phyloP scores from a whole-genome alignment of 2,888 invertebrate genomes.

The Cantharis nigra region DNA sequence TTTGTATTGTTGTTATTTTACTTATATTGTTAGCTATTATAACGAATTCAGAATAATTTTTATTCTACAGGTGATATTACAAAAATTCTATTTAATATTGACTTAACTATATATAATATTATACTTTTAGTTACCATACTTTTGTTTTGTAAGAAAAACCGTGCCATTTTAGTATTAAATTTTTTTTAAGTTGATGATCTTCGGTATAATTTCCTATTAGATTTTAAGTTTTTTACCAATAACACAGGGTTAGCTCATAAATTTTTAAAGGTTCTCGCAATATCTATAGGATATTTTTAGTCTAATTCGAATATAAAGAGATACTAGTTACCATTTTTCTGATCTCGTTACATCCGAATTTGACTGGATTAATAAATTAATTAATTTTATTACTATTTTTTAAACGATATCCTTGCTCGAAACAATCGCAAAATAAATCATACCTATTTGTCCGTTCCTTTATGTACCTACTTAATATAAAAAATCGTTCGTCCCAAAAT shows the following conservation, averaged over 20 bases:
- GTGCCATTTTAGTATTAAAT: slow-evolving; percentile 13
- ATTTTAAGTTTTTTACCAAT: slow-evolving; percentile 34
- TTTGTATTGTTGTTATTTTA: slow-evolving; percentile 46
- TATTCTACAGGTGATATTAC: slow-evolving; percentile 17
- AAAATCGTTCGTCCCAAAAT: slow-evolving; percentile 10
- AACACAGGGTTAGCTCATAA: slow-evolving; percentile 51
- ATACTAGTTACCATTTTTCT: not conserved
- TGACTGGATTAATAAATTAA: not conserved
- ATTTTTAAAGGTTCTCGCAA: slow-evolving; percentile 34
- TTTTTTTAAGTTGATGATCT: slow-evolving; percentile 20
- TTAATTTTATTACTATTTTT: not conserved
- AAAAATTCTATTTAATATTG: not conserved
- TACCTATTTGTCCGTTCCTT: not conserved
- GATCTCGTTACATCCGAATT: not conserved
- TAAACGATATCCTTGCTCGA: not conserved
- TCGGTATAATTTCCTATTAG: slow-evolving; percentile 41
- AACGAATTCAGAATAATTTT: not conserved
- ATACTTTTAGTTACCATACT: not conserved
- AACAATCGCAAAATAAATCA: not conserved
- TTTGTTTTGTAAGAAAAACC: not conserved
- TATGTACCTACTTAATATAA: not conserved
- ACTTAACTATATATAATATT: not conserved
- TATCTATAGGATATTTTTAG: not conserved
- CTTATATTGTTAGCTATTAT: not conserved
- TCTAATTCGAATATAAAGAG: slow-evolving; percentile 11